These are phyloP conservation scores for Campoplex nolae DNA, from an alignment of 2,888 invertebrate species.

Conservation along the genomic window DNA sequence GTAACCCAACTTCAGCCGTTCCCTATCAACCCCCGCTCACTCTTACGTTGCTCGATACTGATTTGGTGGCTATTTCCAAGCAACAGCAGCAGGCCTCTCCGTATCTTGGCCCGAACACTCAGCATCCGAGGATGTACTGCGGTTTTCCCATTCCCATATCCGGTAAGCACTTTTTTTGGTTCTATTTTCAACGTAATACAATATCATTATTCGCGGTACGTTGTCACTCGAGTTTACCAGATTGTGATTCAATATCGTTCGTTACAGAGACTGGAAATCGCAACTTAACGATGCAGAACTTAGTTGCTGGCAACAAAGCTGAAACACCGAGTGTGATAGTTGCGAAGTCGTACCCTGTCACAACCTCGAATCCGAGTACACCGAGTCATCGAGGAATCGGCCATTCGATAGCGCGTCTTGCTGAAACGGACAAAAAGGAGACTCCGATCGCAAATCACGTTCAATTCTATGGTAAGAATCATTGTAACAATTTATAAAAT, in stretches of 20 bases:
- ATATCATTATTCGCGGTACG: not conserved
- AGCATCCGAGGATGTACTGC: slow-evolving; percentile 80
- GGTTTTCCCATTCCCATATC: slow-evolving; percentile 85
- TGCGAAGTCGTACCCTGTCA: slow-evolving; percentile 84
- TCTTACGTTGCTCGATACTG: slow-evolving; percentile 82
- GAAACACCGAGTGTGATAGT: slow-evolving; percentile 87
- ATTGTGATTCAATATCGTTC: slow-evolving; percentile 16
- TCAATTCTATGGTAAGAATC: slow-evolving; percentile 79
- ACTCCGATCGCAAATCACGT: slow-evolving; percentile 78
- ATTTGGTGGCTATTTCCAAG: slow-evolving; percentile 82
- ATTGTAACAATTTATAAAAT: not conserved
- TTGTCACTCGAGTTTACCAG: not conserved
- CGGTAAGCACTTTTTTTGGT: slow-evolving; percentile 77
- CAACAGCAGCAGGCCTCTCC: slow-evolving; percentile 82
- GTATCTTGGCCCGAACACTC: slow-evolving; percentile 78
- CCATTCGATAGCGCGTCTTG: slow-evolving; percentile 80
- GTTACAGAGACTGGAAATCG: slow-evolving; percentile 79
- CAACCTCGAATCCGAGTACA: slow-evolving; percentile 79
- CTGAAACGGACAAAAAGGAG: slow-evolving; percentile 80
- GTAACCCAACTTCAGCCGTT: slow-evolving; percentile 78
- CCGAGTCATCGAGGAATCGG: slow-evolving; percentile 80
- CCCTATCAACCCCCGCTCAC: slow-evolving; percentile 81
- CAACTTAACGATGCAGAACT: slow-evolving; percentile 79
- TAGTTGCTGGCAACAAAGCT: slow-evolving; percentile 79
- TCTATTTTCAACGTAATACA: slow-evolving; percentile 10